A percentile compares a stretch with the other conserved stretches of the same genome.
These are phyloP conservation scores for Myiotriccus ornatus DNA, from an alignment of 2,797 vertebrate genomes.

Conservation along the genomic window DNA sequence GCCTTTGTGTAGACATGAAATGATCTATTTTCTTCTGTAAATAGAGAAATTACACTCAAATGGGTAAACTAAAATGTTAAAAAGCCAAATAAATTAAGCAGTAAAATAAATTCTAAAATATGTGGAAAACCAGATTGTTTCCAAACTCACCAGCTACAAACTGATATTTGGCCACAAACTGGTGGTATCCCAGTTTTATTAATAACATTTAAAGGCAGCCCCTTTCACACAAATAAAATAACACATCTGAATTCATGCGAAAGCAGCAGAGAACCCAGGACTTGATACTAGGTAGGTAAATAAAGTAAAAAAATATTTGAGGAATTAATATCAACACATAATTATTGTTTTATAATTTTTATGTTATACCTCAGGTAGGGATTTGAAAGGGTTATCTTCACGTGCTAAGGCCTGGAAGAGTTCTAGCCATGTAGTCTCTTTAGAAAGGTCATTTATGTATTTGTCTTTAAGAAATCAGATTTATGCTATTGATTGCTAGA, in stretches of 20 bases:
- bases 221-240: neutral
- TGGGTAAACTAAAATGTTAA: neutral
- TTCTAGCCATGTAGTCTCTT: neutral
- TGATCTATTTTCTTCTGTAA: neutral
- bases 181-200: neutral
- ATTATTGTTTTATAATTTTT: neutral
- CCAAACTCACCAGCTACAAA: neutral
- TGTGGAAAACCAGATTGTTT: neutral
- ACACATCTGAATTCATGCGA: neutral
- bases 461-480: slow-evolving; percentile 44
- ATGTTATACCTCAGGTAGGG: neutral
- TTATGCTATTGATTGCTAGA: slow-evolving; percentile 49
- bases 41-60: neutral
- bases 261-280: neutral
- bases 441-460: slow-evolving; percentile 50
- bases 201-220: neutral
- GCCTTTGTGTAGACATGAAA: neutral
- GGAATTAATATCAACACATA: neutral
- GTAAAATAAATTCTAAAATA: neutral
- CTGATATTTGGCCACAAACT: neutral
- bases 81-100: neutral
- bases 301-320: neutral
- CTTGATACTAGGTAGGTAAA: neutral
- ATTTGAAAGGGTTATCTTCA: slow-evolving; percentile 30
- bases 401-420: neutral